A percentile compares a stretch with the other conserved stretches of the same genome.
phyloP scores from a whole-genome alignment of 2,888 invertebrate species.

The Rhagium mordax region DNA sequence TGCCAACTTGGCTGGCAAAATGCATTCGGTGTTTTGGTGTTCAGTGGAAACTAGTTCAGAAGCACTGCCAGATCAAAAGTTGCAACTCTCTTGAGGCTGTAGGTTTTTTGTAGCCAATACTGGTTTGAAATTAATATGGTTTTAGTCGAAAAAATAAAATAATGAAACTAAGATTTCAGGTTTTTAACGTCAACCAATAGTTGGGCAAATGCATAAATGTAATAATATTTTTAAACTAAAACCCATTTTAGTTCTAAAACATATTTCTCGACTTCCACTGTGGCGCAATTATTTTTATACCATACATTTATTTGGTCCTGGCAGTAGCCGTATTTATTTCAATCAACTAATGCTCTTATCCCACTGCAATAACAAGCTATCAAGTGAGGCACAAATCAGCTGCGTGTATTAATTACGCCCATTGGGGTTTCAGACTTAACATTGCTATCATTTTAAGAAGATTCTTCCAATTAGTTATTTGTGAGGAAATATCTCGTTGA shows the following conservation, averaged over 20 bases:
- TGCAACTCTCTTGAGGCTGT: too few relatives aligned
- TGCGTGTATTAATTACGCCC: conserved; percentile 64
- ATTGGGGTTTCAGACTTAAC: conserved; percentile 60
- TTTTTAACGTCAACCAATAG: too few relatives aligned
- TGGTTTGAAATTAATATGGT: too few relatives aligned
- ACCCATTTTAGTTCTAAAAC: neutral
- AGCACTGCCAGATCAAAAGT: too few relatives aligned
- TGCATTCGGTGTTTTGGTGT: too few relatives aligned
- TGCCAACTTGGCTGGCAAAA: too few relatives aligned
- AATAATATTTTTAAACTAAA: too few relatives aligned
- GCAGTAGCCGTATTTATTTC: conserved; percentile 8
- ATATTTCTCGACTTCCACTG: neutral
- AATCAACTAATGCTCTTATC: conserved; percentile 6
- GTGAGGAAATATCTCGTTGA: conserved; percentile 57
- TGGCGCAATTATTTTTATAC: neutral
- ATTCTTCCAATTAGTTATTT: conserved; percentile 69
- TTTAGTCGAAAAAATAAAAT: too few relatives aligned
- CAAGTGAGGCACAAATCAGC: conserved; percentile 44
- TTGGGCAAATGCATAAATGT: too few relatives aligned
- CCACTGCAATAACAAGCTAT: conserved; percentile 5
- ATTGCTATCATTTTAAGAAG: conserved; percentile 60
- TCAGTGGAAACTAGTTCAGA: too few relatives aligned
- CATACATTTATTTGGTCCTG: neutral
- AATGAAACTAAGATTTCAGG: too few relatives aligned
- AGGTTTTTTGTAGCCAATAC: too few relatives aligned